Evolutionary conservation across 2,888 invertebrate genomes (phyloP).

Genomic region (Molorchus minor): DNA sequence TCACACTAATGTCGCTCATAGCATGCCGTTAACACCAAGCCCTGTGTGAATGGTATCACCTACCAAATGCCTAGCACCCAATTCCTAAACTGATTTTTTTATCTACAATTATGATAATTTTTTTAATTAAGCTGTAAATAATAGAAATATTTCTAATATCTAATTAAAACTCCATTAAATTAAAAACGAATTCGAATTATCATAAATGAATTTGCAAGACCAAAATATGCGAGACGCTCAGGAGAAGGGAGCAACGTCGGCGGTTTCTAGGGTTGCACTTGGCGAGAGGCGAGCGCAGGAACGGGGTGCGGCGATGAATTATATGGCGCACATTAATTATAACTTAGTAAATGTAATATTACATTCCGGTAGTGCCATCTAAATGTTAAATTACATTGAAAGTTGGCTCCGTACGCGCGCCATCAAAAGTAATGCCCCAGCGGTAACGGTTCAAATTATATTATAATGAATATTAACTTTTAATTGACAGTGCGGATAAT

Average conservation of each 20-base stretch:
- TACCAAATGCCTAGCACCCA: no score
- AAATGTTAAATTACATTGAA: conserved; percentile 59
- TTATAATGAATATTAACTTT: conserved; percentile 58
- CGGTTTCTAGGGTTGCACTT: conserved; percentile 26
- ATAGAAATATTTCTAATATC: no score
- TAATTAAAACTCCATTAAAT: no score
- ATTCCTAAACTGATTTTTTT: no score
- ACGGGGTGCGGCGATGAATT: conserved; percentile 40
- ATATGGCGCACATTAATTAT: conserved; percentile 57
- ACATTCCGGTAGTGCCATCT: conserved; percentile 58
- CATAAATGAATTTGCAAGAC: no score
- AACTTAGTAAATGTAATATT: conserved; percentile 60
- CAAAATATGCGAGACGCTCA: conserved; percentile 13
- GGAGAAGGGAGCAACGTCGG: conserved; percentile 15
- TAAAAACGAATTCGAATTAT: no score
- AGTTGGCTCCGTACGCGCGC: conserved; percentile 53
- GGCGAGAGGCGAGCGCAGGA: conserved; percentile 12
- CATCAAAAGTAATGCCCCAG: conserved; percentile 51
- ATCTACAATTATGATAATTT: no score
- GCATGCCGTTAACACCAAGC: no score
- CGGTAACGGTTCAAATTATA: conserved; percentile 52
- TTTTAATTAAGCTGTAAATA: no score
- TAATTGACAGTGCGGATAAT: conserved; percentile 51
- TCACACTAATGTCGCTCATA: no score
- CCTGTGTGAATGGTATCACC: no score